Base-by-base conservation (phyloP, 2,113 vertebrate species). In the Psittacara wagleri region DNA sequence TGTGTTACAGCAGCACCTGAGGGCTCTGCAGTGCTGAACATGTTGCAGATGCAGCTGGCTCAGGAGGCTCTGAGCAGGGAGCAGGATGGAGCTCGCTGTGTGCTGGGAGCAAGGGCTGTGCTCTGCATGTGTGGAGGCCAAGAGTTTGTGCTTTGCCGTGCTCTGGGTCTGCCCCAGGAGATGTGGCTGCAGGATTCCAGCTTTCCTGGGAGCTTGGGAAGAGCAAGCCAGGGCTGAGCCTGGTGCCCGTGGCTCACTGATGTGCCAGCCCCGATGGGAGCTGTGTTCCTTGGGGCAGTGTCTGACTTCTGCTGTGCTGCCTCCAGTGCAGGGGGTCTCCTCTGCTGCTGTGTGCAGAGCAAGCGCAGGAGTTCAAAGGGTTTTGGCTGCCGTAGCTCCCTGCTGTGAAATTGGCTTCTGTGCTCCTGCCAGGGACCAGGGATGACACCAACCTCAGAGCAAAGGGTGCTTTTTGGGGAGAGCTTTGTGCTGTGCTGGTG, bases 111-210 rank as follows among this genome's bases (percentile, higher is more conserved):
- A 0, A 1, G 29, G 72, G 17, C 49, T 25, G 31, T 1, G 37
- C 55, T 41, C 23, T 15, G 59, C 4, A 1, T 1, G 4, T 3
- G 1, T 5, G 7, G 10, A 14, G 31, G 62, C 28, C 51, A 28
- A 2, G 1, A 0, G 12, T 3, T 3, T 10, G 44, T 7, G 1
- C 82, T 12, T 29, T 18, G 49, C 54, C n/a, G 0, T 0, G 8
- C n/a, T 41, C 49, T 9, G 73, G 31, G 35, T 8, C 8, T 20
- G 44, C 41, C 35, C 6, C 13, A 0, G 24, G 33, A 55, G 25
- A 7, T 0, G 2, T 4, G 18, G 43, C 33, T 20, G 28, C 19
- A 8, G 87, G 46, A 8, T 17, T 39, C 4, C 2, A 19, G 48
- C 39, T 16, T 31, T 28, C 27, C 62, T 18, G 48, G 0, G 49